A percentile compares a stretch with the other conserved stretches of the same genome.
Conservation (phyloP, 2,888 invertebrate genomes). For the Octodonta nipae region DNA sequence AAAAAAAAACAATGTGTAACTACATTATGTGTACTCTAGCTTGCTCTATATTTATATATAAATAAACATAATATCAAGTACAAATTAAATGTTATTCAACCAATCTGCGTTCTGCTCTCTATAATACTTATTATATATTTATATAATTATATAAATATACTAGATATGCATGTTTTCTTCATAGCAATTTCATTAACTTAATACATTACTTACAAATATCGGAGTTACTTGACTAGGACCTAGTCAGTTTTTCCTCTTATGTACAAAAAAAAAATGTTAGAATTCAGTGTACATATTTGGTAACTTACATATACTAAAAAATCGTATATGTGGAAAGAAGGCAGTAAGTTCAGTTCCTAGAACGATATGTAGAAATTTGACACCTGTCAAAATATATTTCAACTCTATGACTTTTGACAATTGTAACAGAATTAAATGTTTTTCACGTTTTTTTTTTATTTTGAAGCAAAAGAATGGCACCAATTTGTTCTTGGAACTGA, state of each 20-base stretch:
- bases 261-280: constrained; percentile 27
- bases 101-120: constrained; percentile 24
- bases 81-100: constrained; percentile 27
- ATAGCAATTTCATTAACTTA: constrained; percentile 23
- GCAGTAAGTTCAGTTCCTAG: no score
- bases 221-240: constrained; percentile 33
- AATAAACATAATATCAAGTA: constrained; percentile 29
- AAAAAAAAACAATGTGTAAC: constrained; percentile 30
- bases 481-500: no score
- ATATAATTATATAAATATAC: constrained; percentile 26
- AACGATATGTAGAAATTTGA: no score
- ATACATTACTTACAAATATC: constrained; percentile 26
- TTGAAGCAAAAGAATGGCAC: no score
- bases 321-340: constrained; percentile 21
- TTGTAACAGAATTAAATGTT: no score
- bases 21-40: constrained; percentile 30
- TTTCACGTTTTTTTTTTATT: no score
- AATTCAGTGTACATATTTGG: constrained; percentile 36
- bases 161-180: constrained; percentile 22
- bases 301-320: constrained; percentile 35
- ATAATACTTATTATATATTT: constrained; percentile 23
- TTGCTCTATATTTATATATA: constrained; percentile 25
- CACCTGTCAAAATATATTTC: no score
- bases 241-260: constrained; percentile 32
- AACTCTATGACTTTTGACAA: no score